Evolutionary conservation across 2,797 vertebrate species (phyloP), one percentile per base, ranked within the genome.

Genomic region (Dryobates pubescens): DNA sequence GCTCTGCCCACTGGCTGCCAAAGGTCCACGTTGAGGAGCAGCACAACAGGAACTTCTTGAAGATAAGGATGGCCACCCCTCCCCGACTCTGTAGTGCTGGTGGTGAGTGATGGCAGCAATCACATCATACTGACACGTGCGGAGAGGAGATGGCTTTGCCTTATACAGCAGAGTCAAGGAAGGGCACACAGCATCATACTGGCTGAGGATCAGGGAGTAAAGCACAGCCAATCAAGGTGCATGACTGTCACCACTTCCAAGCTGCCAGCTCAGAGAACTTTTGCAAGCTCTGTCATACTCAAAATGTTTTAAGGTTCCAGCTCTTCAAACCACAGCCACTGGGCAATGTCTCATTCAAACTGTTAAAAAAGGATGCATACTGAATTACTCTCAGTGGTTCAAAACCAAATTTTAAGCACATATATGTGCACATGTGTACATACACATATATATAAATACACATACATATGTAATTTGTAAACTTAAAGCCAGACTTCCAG

Each of bases 11-110:
- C 54, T 1, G 1, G 38, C 10, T 38, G n/a, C n/a, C 80, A 49
- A 57, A 57, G 61, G 64, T 14, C 59, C 0, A 0, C 20, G 27
- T 30, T 1, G 27, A 90, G 29, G 47, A 75, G 34, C 0, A 0
- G 47, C 23, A 64, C 0, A 0, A 54, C 0, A 0, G 30, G 47
- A 77, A 43, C 26, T 57, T 41, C 34, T 19, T 17, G 12, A 24
- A 62, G 41, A 45, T 0, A 4, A 63, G 51, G 26, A 20, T 13
- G 2, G 30, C 13, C 24, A n/a, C 20, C 38, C 68, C 38, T 76
- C 27, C 59, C 69, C 15, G 2, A 26, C 63, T 47, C n/a, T 3
- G 15, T 30, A 3, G 27, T 32, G 41, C 73, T 17, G 1, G 26
- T 3, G 5, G 27, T 7, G 7, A 68, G n/a, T 34, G 47, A 79